Evolutionary conservation across 2,888 invertebrate genomes (phyloP).

Genomic region (Pollenia amentaria): DNA sequence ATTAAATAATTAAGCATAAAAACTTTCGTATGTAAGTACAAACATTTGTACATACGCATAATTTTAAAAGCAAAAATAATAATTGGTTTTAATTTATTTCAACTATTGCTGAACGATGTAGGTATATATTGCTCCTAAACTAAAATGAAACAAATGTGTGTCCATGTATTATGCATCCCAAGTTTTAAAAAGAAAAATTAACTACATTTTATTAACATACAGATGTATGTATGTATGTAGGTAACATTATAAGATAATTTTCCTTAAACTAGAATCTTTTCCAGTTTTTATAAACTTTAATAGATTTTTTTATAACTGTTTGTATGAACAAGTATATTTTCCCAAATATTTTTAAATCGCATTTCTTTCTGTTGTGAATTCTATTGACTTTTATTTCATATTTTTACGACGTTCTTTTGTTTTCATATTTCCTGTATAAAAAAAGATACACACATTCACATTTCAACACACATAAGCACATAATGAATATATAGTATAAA

Average conservation of each 20-base stretch:
- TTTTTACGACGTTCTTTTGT: slow-evolving; percentile 59
- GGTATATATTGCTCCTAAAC: too few species aligned
- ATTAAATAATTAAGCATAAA: too few species aligned
- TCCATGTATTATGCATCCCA: too few species aligned
- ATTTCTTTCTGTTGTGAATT: slow-evolving; percentile 49
- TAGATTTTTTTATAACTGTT: neutral
- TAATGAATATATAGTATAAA: slow-evolving; percentile 20
- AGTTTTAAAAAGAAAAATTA: too few species aligned
- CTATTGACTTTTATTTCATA: slow-evolving; percentile 50
- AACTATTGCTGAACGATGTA: too few species aligned
- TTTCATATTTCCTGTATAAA: slow-evolving; percentile 48
- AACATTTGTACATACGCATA: too few species aligned
- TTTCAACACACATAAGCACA: slow-evolving; percentile 56
- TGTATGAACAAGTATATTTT: neutral
- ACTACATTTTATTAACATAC: too few species aligned
- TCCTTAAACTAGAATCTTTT: neutral
- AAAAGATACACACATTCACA: slow-evolving; percentile 66
- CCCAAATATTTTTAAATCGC: slow-evolving; percentile 15
- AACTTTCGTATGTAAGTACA: neutral
- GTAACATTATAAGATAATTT: neutral
- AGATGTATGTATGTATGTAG: neutral
- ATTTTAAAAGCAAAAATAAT: too few species aligned
- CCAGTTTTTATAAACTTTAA: neutral
- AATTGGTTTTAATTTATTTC: too few species aligned
- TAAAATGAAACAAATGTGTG: too few species aligned